These are phyloP conservation scores for Pungitius pungitius DNA, from an alignment of 2,113 vertebrate genomes.

Conservation along the genomic window DNA sequence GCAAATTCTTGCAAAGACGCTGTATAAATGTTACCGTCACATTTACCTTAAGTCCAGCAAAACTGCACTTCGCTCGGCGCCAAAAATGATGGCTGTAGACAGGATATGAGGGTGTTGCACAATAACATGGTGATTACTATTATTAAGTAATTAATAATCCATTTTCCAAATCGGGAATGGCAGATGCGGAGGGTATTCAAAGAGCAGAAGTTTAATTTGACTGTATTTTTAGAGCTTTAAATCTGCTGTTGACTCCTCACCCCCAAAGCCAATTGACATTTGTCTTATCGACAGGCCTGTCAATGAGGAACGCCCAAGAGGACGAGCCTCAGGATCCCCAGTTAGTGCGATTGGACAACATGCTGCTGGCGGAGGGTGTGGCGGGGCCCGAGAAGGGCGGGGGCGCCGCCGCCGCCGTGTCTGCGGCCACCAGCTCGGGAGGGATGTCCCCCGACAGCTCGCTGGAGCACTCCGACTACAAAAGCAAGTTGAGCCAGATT, in stretches of 20 bases:
- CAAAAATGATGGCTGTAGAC: not conserved
- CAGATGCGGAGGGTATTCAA: not conserved
- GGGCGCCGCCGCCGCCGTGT: slow-evolving; percentile 87
- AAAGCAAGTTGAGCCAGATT: slow-evolving; percentile 93
- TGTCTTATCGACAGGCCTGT: slow-evolving; percentile 80
- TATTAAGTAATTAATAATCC: not conserved
- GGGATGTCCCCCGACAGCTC: slow-evolving; percentile 91
- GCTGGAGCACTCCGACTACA: slow-evolving; percentile 93
- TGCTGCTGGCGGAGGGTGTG: slow-evolving; percentile 92
- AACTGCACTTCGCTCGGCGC: not conserved
- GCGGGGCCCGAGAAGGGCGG: slow-evolving; percentile 92
- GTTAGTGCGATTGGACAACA: slow-evolving; percentile 92
- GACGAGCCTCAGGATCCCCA: slow-evolving; percentile 92
- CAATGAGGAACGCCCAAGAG: slow-evolving; percentile 89
- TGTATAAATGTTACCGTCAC: not conserved
- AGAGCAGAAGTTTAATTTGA: not conserved
- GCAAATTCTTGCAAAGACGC: not conserved
- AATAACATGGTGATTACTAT: not conserved
- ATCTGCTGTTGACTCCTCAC: not conserved
- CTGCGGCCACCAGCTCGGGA: slow-evolving; percentile 88
- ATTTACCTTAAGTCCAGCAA: not conserved
- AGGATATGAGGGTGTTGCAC: not conserved
- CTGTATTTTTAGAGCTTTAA: not conserved
- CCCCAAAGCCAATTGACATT: slow-evolving; percentile 1
- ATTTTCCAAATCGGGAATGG: not conserved